A percentile compares a stretch with the other conserved stretches of the same genome.
Evolutionary conservation across 2,888 invertebrate genomes (phyloP).

Genomic region (Ecliptopera silaceata): DNA sequence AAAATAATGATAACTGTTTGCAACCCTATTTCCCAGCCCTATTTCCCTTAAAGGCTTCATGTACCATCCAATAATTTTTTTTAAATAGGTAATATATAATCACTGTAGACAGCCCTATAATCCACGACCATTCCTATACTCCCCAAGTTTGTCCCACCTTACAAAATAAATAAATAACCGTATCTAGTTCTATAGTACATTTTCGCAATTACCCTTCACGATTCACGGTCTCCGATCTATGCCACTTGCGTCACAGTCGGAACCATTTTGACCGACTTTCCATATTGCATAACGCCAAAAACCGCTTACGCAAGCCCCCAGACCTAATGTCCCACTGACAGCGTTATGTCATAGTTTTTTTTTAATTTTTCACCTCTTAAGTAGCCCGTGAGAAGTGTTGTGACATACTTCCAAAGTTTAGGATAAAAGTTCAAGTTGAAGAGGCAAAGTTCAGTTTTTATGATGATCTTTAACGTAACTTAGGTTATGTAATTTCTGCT

Average conservation of each 20-base stretch:
- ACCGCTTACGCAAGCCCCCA: constrained; percentile 69
- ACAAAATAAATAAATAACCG: not conserved
- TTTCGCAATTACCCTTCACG: constrained; percentile 33
- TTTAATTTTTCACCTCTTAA: constrained; percentile 54
- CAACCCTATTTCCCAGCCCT: too few species aligned
- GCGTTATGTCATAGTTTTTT: constrained; percentile 22
- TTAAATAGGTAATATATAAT: not conserved
- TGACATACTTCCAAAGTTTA: constrained; percentile 38
- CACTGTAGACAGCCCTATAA: not conserved
- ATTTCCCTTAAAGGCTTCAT: too few species aligned
- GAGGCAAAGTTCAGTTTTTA: constrained; percentile 20
- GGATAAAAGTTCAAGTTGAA: constrained; percentile 26
- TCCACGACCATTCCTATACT: too few species aligned
- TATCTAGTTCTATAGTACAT: constrained; percentile 31
- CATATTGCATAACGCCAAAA: constrained; percentile 69
- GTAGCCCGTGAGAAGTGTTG: constrained; percentile 74
- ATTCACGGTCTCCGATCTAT: constrained; percentile 60
- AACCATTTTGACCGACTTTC: constrained; percentile 77
- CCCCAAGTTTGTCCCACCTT: too few species aligned
- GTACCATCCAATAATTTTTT: not conserved
- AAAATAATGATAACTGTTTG: too few species aligned
- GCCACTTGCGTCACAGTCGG: constrained; percentile 71
- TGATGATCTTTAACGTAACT: not conserved
- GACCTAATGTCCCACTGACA: constrained; percentile 78
- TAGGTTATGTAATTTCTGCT: not conserved